phyloP scores from a whole-genome alignment of 1,140 invertebrate genomes.

The Calliphora vicina region DNA sequence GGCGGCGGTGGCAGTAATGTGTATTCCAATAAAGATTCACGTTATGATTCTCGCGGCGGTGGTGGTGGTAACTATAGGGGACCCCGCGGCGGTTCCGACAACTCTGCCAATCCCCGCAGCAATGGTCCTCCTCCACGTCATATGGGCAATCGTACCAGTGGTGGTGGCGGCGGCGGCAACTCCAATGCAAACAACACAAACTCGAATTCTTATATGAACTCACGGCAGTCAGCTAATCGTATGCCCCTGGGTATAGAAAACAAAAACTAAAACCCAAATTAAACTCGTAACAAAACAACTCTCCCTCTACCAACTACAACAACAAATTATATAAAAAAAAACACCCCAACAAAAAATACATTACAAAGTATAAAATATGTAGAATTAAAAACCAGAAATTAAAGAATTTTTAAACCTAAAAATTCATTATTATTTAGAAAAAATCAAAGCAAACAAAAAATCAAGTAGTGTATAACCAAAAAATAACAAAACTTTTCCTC shows the following conservation, averaged over 20 bases:
- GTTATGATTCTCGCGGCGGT: slow-evolving; percentile 49
- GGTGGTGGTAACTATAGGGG: slow-evolving; percentile 42
- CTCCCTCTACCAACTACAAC: not conserved
- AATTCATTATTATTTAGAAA: slow-evolving; percentile 30
- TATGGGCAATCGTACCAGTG: slow-evolving; percentile 41
- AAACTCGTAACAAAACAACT: not conserved
- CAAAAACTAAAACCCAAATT: slow-evolving; percentile 51
- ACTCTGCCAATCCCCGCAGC: slow-evolving; percentile 11
- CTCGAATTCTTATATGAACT: slow-evolving; percentile 49
- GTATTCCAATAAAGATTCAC: slow-evolving; percentile 46
- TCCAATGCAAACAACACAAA: slow-evolving; percentile 45
- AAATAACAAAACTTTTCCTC: not conserved
- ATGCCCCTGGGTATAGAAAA: slow-evolving; percentile 57
- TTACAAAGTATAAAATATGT: slow-evolving; percentile 44
- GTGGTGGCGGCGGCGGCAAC: slow-evolving; percentile 46
- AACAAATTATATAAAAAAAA: slow-evolving; percentile 7
- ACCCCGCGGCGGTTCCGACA: slow-evolving; percentile 1
- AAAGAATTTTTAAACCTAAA: slow-evolving; percentile 11
- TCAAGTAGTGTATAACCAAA: slow-evolving; percentile 26
- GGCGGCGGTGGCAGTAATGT: slow-evolving; percentile 40
- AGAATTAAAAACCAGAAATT: slow-evolving; percentile 22
- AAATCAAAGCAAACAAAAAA: slow-evolving; percentile 15
- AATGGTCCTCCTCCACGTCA: slow-evolving; percentile 30
- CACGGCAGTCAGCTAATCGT: slow-evolving; percentile 52
- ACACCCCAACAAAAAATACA: slow-evolving; percentile 37